These are phyloP conservation scores for Phthorimaea operculella DNA, from an alignment of 1,140 invertebrate genomes.

Conservation along the genomic window DNA sequence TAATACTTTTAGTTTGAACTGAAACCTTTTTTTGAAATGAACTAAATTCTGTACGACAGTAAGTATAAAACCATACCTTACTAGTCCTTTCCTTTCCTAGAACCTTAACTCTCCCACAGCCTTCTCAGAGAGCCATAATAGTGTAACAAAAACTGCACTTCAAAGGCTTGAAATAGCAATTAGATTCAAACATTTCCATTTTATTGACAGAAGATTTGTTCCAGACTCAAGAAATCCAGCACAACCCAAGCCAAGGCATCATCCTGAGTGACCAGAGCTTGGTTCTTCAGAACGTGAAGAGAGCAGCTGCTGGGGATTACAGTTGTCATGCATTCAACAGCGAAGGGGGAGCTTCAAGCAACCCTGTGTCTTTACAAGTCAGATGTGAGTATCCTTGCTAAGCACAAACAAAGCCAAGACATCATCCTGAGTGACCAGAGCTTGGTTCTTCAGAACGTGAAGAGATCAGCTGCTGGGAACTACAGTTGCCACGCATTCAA, in stretches of 20 bases:
- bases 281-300: constrained; percentile 79
- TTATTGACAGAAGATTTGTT: constrained; percentile 31
- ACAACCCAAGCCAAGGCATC: constrained; percentile 76
- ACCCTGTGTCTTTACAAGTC: constrained; percentile 75
- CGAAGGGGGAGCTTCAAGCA: constrained; percentile 77
- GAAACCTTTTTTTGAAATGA: no score
- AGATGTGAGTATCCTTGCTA: no score
- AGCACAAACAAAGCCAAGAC: constrained; percentile 76
- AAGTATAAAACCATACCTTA: no score
- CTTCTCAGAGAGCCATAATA: no score
- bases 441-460: constrained; percentile 80
- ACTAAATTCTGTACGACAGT: no score
- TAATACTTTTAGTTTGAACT: no score
- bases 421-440: constrained; percentile 80
- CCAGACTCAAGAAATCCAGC: constrained; percentile 74
- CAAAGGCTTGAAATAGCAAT: no score
- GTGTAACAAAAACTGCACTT: no score
- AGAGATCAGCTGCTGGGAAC: constrained; percentile 74
- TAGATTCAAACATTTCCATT: no score
- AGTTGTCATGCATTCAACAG: constrained; percentile 77
- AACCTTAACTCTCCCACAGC: no score
- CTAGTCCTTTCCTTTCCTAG: no score
- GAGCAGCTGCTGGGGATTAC: constrained; percentile 77
- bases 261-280: constrained; percentile 80
- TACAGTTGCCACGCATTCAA: constrained; percentile 81